phyloP scores from a whole-genome alignment of 2,888 invertebrate genomes.

The Platycheirus albimanus region DNA sequence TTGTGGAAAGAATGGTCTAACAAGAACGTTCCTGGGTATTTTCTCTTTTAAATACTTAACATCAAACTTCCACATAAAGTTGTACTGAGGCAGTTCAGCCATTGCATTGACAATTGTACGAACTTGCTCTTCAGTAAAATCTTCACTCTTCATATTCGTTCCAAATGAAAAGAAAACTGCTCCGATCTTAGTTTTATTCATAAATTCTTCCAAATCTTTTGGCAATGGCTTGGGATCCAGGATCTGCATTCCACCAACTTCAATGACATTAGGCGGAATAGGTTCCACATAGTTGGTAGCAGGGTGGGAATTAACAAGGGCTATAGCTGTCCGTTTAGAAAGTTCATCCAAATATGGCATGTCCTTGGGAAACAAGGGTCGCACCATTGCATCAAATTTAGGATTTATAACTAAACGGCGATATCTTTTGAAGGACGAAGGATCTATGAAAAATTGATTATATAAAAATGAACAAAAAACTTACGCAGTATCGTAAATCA shows the following conservation, averaged over 20 bases:
- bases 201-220: slow-evolving; percentile 76
- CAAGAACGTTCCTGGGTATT: slow-evolving; percentile 75
- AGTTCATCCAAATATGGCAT: slow-evolving; percentile 74
- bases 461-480: too few species aligned
- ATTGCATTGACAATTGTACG: slow-evolving; percentile 74
- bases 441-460: too few species aligned
- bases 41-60: slow-evolving; percentile 53
- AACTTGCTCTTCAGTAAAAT: slow-evolving; percentile 64
- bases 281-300: slow-evolving; percentile 79
- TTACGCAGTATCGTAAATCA: slow-evolving; percentile 72
- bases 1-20: slow-evolving; percentile 72
- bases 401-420: slow-evolving; percentile 44
- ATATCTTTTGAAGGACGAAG: neutral
- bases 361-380: slow-evolving; percentile 65
- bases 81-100: slow-evolving; percentile 77
- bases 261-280: slow-evolving; percentile 79
- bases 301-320: slow-evolving; percentile 80
- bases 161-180: slow-evolving; percentile 80
- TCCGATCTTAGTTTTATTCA: slow-evolving; percentile 78
- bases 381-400: slow-evolving; percentile 73
- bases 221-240: slow-evolving; percentile 76
- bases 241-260: slow-evolving; percentile 81
- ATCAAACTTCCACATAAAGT: slow-evolving; percentile 82
- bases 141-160: slow-evolving; percentile 76
- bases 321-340: slow-evolving; percentile 75